Evolutionary conservation across 2,113 vertebrate species (phyloP), one percentile per base, ranked within the genome.

Genomic region (Grammomys dolichurus): DNA sequence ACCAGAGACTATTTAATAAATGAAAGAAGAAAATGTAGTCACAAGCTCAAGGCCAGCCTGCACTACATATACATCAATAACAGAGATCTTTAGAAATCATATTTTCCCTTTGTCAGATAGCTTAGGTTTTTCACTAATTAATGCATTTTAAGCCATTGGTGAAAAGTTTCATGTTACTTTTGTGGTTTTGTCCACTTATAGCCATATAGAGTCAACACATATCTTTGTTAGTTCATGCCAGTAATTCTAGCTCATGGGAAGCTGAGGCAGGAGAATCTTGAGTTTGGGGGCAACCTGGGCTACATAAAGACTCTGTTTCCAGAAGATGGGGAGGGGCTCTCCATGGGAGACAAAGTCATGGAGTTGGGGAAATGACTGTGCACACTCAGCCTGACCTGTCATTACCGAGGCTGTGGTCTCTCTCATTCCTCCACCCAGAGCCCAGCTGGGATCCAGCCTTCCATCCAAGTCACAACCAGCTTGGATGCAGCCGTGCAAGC

Each of bases 31-130:
- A 31, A 69, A 40, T 22, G n/a, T 73, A 73, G n/a, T 22, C n/a
- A 10, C 8, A 75, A 75, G 72, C 43, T 75, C 72, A 75, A 75
- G 20, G n/a, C n/a, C 72, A 75, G 70, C n/a, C 72, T 11, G 33
- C 9, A 43, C n/a, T 43, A 40, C 12, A 75, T 43, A 40, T 24
- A 75, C n/a, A 40, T 43, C 19, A 43, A 43, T 56, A 76, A 43
- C 78, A 26, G 16, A 58, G 75, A 54, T 67, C 43, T 82, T 92
- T 73, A 85, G 67, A 94, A 95, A 90, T 70, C 67, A 56, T 51
- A 24, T 87, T 90, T 95, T 14, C 31, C 16, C 31, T 54, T 86
- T 94, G 51, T 78, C 40, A 90, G 87, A 93, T 69, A 63, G 90
- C 54, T 94, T 94, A 10, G 60, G 33, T 84, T 60, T 91, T 60